Base-by-base conservation (phyloP, 2,888 invertebrate species). In the Cantharis nigra region DNA sequence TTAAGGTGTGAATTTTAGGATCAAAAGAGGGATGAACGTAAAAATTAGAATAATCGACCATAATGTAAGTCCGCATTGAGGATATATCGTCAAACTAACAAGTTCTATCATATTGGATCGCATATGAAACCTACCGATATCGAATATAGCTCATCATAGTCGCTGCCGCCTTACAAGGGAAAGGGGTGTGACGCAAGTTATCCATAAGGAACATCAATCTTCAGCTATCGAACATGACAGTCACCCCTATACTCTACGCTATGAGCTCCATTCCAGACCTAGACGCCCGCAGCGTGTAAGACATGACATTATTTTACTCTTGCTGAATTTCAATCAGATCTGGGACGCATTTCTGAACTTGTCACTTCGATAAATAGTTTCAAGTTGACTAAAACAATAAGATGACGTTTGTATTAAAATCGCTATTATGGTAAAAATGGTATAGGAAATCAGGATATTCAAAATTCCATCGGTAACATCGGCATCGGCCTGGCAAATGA, bases 161-260 rank as follows among this genome's bases (percentile, higher is more conserved):
- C 75, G 70, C 73, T 73, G 74, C 75, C 76, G 79, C 75, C 77
- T 77, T 71, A 71, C 75, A 76, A 78, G 74, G 77, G 71, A 75
- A 73, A 81, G 78, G 80, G 78, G 81, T 77, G 82, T 81, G 82
- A 83, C 83, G 83, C 81, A 84, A 84, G 82, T 84, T 85, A 84
- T 84, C 85, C 85, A 84, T 84, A 83, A 85, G 83, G 83, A 84
- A 83, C 85, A 86, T 86, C 86, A 86, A 86, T 86, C 86, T 86
- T 85, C 83, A 84, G 85, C 84, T 85, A 86, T 85, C 85, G 85
- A 85, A 84, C 84, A 85, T 85, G 85, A 85, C 85, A 81, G 81
- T 79, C 80, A 69, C 79, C 81, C 80, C 78, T 77, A 75, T 74
- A 63, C 49, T 70, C 75, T 79, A 78, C 77, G 74, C 80, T 26